Conservation (phyloP, 2,888 invertebrate genomes). For the Encarsia formosa region DNA sequence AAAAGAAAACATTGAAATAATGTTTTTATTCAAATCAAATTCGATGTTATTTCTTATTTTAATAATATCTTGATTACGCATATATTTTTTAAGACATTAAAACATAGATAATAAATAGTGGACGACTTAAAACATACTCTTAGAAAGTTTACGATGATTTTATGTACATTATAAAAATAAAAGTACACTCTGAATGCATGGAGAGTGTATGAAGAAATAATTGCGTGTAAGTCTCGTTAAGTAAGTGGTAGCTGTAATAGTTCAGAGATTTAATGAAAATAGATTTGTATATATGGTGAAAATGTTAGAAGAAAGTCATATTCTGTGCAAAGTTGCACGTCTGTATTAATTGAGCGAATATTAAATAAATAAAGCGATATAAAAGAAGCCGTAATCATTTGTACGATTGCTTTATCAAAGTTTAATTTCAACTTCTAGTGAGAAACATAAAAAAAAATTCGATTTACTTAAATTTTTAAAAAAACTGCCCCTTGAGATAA, state of each 20-base stretch:
- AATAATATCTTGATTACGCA: too few relatives aligned
- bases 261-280: conserved; percentile 33
- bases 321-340: not conserved
- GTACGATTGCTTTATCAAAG: conserved; percentile 42
- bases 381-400: conserved; percentile 31
- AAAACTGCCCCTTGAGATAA: conserved; percentile 2
- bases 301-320: conserved; percentile 27
- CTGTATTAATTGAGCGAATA: too few relatives aligned
- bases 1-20: too few relatives aligned
- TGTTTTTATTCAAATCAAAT: too few relatives aligned
- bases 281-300: conserved; percentile 37
- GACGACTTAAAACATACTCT: not conserved
- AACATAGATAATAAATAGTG: conserved; percentile 6
- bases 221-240: conserved; percentile 33
- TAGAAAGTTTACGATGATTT: conserved; percentile 3
- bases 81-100: too few relatives aligned
- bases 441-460: conserved; percentile 1
- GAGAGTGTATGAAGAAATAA: conserved; percentile 5
- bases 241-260: conserved; percentile 35
- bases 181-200: not conserved
- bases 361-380: not conserved
- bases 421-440: conserved; percentile 10
- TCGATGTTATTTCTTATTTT: too few relatives aligned
- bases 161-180: not conserved
- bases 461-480: conserved; percentile 18